These are phyloP conservation scores for Spea hammondii DNA, from an alignment of 2,797 vertebrate genomes.

Conservation along the genomic window DNA sequence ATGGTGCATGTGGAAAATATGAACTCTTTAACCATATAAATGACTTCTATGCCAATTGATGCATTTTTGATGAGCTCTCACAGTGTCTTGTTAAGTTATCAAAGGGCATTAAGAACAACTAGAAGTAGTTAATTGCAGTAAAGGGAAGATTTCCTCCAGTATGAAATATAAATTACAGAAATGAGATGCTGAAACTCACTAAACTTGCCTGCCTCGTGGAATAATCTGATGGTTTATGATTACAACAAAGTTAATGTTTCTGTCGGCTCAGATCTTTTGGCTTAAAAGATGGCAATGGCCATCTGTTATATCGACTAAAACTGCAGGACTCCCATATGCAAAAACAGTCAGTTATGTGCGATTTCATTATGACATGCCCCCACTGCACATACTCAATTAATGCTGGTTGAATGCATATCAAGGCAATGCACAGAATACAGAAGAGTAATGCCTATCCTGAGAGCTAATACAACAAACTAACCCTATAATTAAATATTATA, in stretches of 20 bases:
- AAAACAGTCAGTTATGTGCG: conserved; percentile 40
- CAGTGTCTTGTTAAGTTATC: too few relatives aligned
- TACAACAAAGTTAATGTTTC: conserved; percentile 30
- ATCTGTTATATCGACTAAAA: conserved; percentile 48
- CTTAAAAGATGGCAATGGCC: conserved; percentile 44
- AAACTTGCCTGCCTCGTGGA: conserved; percentile 9
- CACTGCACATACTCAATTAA: neutral
- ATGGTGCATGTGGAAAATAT: too few relatives aligned
- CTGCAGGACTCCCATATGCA: conserved; percentile 47
- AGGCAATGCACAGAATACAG: too few relatives aligned
- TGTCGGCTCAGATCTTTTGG: conserved; percentile 49
- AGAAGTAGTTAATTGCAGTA: neutral
- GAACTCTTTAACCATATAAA: too few relatives aligned
- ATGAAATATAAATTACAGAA: conserved; percentile 25
- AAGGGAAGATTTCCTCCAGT: neutral
- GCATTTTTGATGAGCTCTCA: too few relatives aligned
- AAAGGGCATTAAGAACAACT: too few relatives aligned
- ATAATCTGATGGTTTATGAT: conserved; percentile 47
- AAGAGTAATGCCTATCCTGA: too few relatives aligned
- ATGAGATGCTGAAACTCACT: conserved; percentile 22
- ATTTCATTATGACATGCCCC: conserved; percentile 33
- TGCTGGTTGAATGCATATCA: neutral
- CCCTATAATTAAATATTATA: too few relatives aligned
- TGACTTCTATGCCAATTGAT: too few relatives aligned
- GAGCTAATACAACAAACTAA: too few relatives aligned